Evolutionary conservation across 2,113 vertebrate species (phyloP), one percentile per base, ranked within the genome.

Genomic region (Oncorhynchus gorbuscha): DNA sequence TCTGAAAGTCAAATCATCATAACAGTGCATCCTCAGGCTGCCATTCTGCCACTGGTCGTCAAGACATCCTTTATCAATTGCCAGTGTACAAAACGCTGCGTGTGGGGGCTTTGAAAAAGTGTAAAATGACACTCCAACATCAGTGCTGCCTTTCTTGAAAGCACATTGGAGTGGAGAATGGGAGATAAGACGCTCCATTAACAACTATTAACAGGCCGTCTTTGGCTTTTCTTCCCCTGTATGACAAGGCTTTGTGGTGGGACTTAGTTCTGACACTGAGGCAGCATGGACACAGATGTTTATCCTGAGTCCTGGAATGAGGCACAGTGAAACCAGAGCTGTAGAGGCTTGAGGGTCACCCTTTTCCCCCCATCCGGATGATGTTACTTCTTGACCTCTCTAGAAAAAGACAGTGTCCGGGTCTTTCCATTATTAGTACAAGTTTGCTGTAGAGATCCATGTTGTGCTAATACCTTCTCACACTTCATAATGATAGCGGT

Each of bases 181-280:
- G 90, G 81, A 94, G 81, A 92, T 92, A 93, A 93, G 89, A 89
- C 9, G 39, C 39, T 45, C 39, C 39, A 45, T 45, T 45, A 45
- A 45, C 78, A 80, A 83, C 77, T 84, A 81, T 90, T 93, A 92
- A 93, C 91, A 79, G 87, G 64, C 76, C 88, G 59, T 32, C 66
- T 71, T 71, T 81, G 71, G 74, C 79, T 87, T 90, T 86, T 84
- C 84, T 86, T 85, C 75, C 70, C 71, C 26, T 79, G 87, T 89
- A 85, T 48, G 75, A 86, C 79, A 79, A 88, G 74, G 45, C 64
- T 67, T 87, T 3, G 45, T 75, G 22, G 1, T 72, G 78, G 74
- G 84, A 87, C 69, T 87, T 83, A 86, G 62, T 28, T 77, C n/a
- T 78, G 80, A 80, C 70, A 81, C 18, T 24, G 81, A 69, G 84